phyloP scores from a whole-genome alignment of 64 coral and sea anemone species.

The Dendronephthya gigantea region DNA sequence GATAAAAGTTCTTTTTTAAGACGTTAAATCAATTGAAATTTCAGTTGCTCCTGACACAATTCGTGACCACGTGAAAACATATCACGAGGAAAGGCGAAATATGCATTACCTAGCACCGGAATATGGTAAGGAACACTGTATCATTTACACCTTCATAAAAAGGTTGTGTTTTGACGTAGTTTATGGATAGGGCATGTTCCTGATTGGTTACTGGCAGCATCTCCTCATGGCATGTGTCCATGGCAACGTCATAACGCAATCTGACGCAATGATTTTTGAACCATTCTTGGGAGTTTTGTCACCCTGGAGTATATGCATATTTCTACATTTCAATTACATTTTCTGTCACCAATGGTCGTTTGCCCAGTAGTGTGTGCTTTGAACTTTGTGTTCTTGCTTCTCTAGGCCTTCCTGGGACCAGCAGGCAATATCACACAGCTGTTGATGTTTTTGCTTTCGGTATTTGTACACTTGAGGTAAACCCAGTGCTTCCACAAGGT shows the following conservation, averaged over 20 bases:
- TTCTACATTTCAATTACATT: neutral
- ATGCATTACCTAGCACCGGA: constrained; percentile 99
- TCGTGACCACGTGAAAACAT: constrained; percentile 93
- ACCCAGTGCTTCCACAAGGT: no score
- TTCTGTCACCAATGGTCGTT: no score
- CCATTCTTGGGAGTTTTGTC: no score
- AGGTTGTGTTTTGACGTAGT: no score
- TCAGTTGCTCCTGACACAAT: constrained; percentile 96
- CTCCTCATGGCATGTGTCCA: no score
- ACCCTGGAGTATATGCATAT: no score
- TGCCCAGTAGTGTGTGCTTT: neutral
- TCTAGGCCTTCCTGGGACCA: constrained; percentile 32
- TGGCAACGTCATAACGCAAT: no score
- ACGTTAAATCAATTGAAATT: neutral
- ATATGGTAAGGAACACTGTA: constrained; percentile 55
- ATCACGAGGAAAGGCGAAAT: constrained; percentile 74
- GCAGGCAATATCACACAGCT: constrained; percentile 61
- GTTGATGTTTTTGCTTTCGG: constrained; percentile 96
- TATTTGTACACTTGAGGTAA: constrained; percentile 82
- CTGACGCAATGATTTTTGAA: no score
- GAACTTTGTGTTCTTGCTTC: neutral
- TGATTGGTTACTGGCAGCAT: neutral
- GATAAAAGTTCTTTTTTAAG: no score
- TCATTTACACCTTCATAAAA: no score
- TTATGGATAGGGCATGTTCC: no score